Conservation (phyloP, 1,140 invertebrate species). For the Platyscapa corneri region DNA sequence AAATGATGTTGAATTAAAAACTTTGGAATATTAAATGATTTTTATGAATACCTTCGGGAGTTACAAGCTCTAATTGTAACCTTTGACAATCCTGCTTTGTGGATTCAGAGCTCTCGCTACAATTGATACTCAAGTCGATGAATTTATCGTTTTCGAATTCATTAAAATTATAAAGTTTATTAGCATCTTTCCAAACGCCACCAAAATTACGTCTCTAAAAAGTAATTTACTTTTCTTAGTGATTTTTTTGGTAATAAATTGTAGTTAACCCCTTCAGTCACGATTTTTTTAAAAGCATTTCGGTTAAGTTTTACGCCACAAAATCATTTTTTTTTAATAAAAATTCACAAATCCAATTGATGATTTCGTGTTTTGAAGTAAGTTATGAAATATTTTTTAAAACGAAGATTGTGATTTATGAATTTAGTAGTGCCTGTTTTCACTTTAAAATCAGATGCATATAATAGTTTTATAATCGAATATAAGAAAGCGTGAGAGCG, state of each 20-base stretch:
- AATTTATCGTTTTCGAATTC: slow-evolving; percentile 39
- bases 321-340: neutral
- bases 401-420: neutral
- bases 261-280: slow-evolving; percentile 37
- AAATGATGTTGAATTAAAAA: neutral
- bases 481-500: neutral
- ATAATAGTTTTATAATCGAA: neutral
- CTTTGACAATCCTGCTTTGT: slow-evolving; percentile 36
- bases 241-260: neutral
- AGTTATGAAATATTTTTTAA: neutral
- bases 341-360: neutral
- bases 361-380: neutral
- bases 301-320: neutral
- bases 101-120: slow-evolving; percentile 1
- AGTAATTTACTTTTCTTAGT: neutral
- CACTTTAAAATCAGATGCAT: neutral
- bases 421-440: neutral
- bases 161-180: slow-evolving; percentile 48
- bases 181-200: slow-evolving; percentile 38
- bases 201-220: slow-evolving; percentile 26
- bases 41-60: slow-evolving; percentile 42
- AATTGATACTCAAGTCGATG: slow-evolving; percentile 51
- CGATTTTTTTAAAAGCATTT: neutral
- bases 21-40: neutral
- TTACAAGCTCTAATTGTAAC: slow-evolving; percentile 28